Conservation (phyloP, 2,888 invertebrate genomes). For the Cheilosia pagana region DNA sequence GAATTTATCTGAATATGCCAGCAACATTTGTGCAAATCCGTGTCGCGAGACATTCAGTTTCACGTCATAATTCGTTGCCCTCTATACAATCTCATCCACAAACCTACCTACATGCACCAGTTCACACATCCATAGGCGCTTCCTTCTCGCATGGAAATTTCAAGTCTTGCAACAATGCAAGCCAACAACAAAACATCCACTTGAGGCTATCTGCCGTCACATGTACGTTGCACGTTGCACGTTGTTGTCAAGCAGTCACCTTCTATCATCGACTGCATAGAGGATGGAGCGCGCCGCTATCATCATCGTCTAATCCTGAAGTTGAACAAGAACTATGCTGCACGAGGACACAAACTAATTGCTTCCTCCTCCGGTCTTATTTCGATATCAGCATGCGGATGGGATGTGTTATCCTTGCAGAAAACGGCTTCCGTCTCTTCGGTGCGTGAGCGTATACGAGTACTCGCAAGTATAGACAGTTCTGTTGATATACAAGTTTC, state of each 20-base stretch:
- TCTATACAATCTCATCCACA: no score
- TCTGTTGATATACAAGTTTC: conserved; percentile 32
- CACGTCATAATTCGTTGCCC: no score
- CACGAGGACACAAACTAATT: conserved; percentile 18
- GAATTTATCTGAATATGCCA: no score
- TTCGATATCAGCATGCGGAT: not conserved
- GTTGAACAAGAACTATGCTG: not conserved
- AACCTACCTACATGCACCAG: no score
- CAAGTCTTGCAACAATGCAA: not conserved
- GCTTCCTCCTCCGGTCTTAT: conserved; percentile 8
- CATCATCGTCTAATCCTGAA: conserved; percentile 9
- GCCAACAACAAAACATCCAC: not conserved
- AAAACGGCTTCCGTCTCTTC: conserved; percentile 14
- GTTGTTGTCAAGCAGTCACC: not conserved
- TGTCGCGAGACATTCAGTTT: no score
- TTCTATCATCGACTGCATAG: not conserved
- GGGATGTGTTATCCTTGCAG: conserved; percentile 31
- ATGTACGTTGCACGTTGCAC: no score
- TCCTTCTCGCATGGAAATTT: no score
- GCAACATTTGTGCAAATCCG: no score
- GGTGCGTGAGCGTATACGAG: not conserved
- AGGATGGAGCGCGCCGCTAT: not conserved
- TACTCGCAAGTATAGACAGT: conserved; percentile 27
- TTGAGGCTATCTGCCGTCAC: not conserved
- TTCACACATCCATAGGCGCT: no score